Evolutionary conservation across 2,888 invertebrate species (phyloP).

Genomic region (Sphecodes monilicornis): DNA sequence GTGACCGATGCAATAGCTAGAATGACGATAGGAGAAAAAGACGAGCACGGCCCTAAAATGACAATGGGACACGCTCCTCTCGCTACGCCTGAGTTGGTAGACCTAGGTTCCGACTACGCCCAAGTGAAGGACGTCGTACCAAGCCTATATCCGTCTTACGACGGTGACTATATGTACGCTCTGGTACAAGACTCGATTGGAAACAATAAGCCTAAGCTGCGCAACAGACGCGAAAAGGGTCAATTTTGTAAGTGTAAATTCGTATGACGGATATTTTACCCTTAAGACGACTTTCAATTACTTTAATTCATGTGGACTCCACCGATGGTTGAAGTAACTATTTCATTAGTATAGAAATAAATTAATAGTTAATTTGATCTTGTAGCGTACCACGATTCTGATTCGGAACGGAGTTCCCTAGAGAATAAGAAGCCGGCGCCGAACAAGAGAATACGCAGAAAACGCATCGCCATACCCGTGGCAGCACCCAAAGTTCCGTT

Average conservation of each 20-base stretch:
- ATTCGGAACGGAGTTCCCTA: constrained; percentile 93
- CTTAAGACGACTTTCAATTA: neutral
- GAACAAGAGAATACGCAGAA: constrained; percentile 90
- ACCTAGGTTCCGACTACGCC: constrained; percentile 91
- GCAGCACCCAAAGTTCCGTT: constrained; percentile 93
- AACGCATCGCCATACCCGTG: constrained; percentile 92
- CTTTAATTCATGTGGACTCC: neutral
- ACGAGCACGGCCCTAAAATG: constrained; percentile 81
- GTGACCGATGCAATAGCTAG: constrained; percentile 94
- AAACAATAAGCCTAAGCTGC: constrained; percentile 86
- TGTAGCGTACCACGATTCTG: constrained; percentile 94
- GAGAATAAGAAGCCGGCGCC: constrained; percentile 89
- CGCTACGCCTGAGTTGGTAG: constrained; percentile 91
- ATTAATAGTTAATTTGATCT: constrained; percentile 30
- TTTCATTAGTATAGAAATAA: neutral
- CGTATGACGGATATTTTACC: neutral
- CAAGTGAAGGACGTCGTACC: constrained; percentile 88
- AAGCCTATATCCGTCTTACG: constrained; percentile 85
- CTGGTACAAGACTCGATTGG: constrained; percentile 88
- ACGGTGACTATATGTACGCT: constrained; percentile 89
- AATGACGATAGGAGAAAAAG: constrained; percentile 86
- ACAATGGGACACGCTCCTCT: constrained; percentile 89
- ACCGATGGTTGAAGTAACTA: neutral
- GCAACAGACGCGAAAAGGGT: constrained; percentile 88
- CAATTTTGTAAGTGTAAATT: constrained; percentile 86